A percentile compares a stretch with the other conserved stretches of the same genome.
These are phyloP conservation scores for Chloebia gouldiae DNA, from an alignment of 2,113 vertebrate species.

Conservation along the genomic window DNA sequence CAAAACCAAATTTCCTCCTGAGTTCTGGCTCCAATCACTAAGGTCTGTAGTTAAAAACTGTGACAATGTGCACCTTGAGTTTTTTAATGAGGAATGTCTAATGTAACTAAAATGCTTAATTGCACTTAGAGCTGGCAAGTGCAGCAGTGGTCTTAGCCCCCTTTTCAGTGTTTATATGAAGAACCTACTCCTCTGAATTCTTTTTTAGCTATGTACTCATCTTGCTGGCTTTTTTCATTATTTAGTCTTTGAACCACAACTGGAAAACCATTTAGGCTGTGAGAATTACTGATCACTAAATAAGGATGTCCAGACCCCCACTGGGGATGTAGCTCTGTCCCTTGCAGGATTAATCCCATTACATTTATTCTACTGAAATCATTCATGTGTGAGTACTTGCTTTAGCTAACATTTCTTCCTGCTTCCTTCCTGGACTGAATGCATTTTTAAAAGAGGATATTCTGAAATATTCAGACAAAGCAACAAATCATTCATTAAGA, in stretches of 20 bases:
- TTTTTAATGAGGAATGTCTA: background rate
- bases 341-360: background rate
- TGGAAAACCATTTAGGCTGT: background rate
- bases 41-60: background rate
- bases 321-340: background rate
- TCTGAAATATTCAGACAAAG: slow-evolving; percentile 38
- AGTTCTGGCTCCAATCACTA: rapidly evolving
- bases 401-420: background rate
- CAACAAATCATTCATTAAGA: slow-evolving; percentile 15
- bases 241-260: background rate
- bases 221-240: background rate
- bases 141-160: background rate
- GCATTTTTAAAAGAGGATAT: slow-evolving; percentile 14
- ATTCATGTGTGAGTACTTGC: background rate
- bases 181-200: background rate
- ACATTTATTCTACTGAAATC: background rate
- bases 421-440: background rate
- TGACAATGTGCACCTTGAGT: rapidly evolving
- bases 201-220: background rate
- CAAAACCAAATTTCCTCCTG: background rate
- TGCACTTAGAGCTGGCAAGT: background rate
- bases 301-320: background rate
- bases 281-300: background rate
- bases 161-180: background rate
- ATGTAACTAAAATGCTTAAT: background rate